Conservation (phyloP, 2,797 vertebrate species). For the Xenopus petersii region DNA sequence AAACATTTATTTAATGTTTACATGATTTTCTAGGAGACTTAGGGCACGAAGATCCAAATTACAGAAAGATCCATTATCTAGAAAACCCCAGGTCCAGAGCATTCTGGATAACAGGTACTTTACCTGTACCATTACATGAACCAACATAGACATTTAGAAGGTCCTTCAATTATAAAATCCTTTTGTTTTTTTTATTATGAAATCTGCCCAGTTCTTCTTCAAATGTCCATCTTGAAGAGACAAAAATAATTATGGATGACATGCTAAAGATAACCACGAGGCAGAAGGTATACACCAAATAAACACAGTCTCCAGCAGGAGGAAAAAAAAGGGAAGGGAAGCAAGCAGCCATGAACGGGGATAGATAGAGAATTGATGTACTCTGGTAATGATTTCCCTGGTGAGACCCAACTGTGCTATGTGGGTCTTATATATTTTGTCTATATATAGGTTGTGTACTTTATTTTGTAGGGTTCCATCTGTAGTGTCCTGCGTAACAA, state of each 20-base stretch:
- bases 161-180: too few relatives aligned
- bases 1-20: too few relatives aligned
- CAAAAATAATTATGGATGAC: background rate
- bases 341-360: conserved; percentile 31
- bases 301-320: background rate
- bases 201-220: too few relatives aligned
- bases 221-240: too few relatives aligned
- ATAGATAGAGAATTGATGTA: conserved; percentile 36
- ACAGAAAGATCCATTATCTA: too few relatives aligned
- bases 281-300: background rate
- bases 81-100: too few relatives aligned
- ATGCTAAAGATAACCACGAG: background rate
- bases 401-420: conserved; percentile 31
- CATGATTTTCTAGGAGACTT: too few relatives aligned
- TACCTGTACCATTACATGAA: too few relatives aligned
- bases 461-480: conserved; percentile 22
- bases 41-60: too few relatives aligned
- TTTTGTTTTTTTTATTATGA: too few relatives aligned
- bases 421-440: conserved; percentile 19
- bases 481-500: conserved; percentile 14
- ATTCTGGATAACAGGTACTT: too few relatives aligned
- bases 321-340: background rate
- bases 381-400: conserved; percentile 40
- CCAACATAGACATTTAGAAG: too few relatives aligned
- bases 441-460: conserved; percentile 8